These are phyloP conservation scores for Pelodytes ibericus DNA, from an alignment of 2,797 vertebrate genomes.

Conservation along the genomic window DNA sequence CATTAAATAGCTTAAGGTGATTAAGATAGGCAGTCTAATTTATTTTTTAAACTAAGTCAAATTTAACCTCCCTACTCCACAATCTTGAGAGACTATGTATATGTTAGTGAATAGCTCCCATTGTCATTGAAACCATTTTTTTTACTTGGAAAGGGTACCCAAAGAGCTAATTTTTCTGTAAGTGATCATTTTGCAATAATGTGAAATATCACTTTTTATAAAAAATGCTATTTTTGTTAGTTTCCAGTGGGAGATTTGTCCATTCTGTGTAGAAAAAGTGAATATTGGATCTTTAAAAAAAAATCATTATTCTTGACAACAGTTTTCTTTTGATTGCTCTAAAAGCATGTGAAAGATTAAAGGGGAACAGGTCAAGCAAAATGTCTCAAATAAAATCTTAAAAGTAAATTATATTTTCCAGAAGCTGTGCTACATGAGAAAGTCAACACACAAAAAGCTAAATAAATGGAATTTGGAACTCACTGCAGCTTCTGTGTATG, in stretches of 20 bases:
- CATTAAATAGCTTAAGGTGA: too few relatives aligned
- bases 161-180: too few relatives aligned
- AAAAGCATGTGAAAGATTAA: constrained; percentile 15
- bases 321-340: constrained; percentile 3
- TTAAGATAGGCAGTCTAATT: too few relatives aligned
- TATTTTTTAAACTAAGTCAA: too few relatives aligned
- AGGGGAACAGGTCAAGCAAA: constrained; percentile 10
- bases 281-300: not conserved
- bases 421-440: constrained; percentile 16
- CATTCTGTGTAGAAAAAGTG: not conserved
- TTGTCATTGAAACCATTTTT: too few relatives aligned
- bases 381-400: constrained; percentile 5
- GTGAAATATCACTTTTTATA: too few relatives aligned
- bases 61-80: too few relatives aligned
- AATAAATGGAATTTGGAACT: constrained; percentile 29
- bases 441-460: not conserved
- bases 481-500: constrained; percentile 28
- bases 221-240: too few relatives aligned
- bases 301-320: not conserved
- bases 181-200: too few relatives aligned
- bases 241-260: not conserved
- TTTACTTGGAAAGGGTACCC: too few relatives aligned
- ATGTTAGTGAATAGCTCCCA: too few relatives aligned
- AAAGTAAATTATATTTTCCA: constrained; percentile 13
- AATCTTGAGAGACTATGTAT: too few relatives aligned